Evolutionary conservation across 2,113 vertebrate species (phyloP), one percentile per base, ranked within the genome.

Genomic region (Phaetusa simplex): DNA sequence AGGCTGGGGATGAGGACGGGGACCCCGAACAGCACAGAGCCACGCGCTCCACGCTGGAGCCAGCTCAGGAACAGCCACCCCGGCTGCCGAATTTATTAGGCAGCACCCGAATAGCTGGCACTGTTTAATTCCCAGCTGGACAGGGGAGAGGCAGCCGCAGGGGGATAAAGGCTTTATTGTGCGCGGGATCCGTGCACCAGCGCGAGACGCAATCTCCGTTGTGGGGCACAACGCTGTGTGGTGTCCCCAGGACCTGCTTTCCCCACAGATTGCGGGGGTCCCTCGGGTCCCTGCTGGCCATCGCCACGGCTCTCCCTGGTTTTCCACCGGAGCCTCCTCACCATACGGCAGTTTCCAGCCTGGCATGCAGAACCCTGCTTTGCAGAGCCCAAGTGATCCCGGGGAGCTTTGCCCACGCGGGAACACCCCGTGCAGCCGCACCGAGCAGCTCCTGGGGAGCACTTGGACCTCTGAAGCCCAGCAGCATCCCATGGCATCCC

Each of bases 121-220:
- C 92, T 95, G 93, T 95, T 61, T 14, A 11, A 4, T 56, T 50
- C 92, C 89, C 94, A 94, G 97, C 94, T 92, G 95, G 95, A 88
- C 3, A 65, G 87, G 78, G 72, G 85, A 95, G 72, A 11, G 69
- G 93, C 95, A n/a, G 89, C 23, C 42, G 1, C 40, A 8, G 77
- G 78, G 92, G 79, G 36, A 95, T 50, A 97, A 95, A 96, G 90
- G 92, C 64, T 76, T 84, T 34, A 95, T 95, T 97, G 95, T 97
- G 91, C 3, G 1, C 77, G 29, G 85, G 59, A 50, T 74, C 95
- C 52, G 0, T 18, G 29, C 74, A 73, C 58, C 74, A 66, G 80
- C 11, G 3, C 6, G 2, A 88, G 82, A 53, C 19, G 5, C 85
- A 86, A 19, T 34, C 91, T 53, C 80, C 2, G 3, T 5, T 49